Evolutionary conservation across 2,113 vertebrate species (phyloP).

Genomic region (Tichodroma muraria): DNA sequence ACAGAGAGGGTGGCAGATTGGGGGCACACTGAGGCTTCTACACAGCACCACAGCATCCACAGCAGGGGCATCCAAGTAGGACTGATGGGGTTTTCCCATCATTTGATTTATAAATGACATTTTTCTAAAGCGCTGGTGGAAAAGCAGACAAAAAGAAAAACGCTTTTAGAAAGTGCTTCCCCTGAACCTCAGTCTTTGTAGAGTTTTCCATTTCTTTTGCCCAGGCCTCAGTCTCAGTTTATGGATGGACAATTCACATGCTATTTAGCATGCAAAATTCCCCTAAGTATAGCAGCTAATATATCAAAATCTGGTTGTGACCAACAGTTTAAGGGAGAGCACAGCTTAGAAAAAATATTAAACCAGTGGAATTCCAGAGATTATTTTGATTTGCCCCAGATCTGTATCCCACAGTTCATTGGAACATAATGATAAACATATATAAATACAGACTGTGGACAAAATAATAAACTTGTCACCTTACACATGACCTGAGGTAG

Average conservation of each 20-base stretch:
- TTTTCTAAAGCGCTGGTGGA: background rate
- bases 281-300: background rate
- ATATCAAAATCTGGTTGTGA: background rate
- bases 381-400: background rate
- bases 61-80: background rate
- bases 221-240: background rate
- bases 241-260: background rate
- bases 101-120: background rate
- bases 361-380: background rate
- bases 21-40: background rate
- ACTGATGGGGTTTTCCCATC: background rate
- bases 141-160: background rate
- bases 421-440: background rate
- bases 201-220: background rate
- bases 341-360: background rate
- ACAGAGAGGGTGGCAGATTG: background rate
- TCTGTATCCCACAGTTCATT: background rate
- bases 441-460: background rate
- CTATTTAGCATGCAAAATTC: background rate
- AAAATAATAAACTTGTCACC: background rate
- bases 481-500: background rate
- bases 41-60: background rate
- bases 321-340: background rate
- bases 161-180: background rate
- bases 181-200: background rate